Percentiles rank a stretch among this genome's conserved stretches.
phyloP scores from a whole-genome alignment of 2,888 invertebrate genomes.

The Melanostoma mellinum region DNA sequence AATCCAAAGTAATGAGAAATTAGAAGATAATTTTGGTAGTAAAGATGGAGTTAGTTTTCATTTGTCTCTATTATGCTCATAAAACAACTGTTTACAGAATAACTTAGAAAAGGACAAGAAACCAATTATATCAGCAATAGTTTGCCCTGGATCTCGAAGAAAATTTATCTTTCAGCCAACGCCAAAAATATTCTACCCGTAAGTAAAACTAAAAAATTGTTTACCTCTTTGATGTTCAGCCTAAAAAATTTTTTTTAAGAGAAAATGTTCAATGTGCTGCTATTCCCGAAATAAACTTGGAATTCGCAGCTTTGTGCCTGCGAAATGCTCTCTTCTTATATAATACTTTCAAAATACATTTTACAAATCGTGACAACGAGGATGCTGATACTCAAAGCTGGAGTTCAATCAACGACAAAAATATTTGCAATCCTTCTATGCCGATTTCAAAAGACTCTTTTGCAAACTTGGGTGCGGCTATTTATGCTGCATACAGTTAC shows the following conservation, averaged over 20 bases:
- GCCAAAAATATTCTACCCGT: constrained; percentile 75
- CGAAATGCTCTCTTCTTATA: constrained; percentile 87
- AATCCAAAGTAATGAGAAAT: too few species aligned
- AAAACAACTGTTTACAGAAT: constrained; percentile 27
- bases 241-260: constrained; percentile 76
- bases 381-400: constrained; percentile 74
- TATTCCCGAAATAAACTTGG: constrained; percentile 92
- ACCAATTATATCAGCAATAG: constrained; percentile 74
- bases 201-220: constrained; percentile 63
- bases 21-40: too few species aligned
- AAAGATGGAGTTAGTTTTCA: too few species aligned
- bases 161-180: constrained; percentile 75
- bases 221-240: not conserved
- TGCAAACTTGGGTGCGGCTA: constrained; percentile 85
- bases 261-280: constrained; percentile 89
- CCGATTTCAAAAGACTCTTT: constrained; percentile 85
- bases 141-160: constrained; percentile 75
- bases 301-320: constrained; percentile 94
- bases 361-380: constrained; percentile 53
- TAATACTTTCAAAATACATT: constrained; percentile 75
- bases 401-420: constrained; percentile 82
- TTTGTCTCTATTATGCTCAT: too few species aligned
- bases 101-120: constrained; percentile 73
- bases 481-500: constrained; percentile 92
- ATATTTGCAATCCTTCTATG: constrained; percentile 84